These are phyloP conservation scores for Seladonia tumulorum DNA, from an alignment of 2,888 invertebrate genomes.

Conservation along the genomic window DNA sequence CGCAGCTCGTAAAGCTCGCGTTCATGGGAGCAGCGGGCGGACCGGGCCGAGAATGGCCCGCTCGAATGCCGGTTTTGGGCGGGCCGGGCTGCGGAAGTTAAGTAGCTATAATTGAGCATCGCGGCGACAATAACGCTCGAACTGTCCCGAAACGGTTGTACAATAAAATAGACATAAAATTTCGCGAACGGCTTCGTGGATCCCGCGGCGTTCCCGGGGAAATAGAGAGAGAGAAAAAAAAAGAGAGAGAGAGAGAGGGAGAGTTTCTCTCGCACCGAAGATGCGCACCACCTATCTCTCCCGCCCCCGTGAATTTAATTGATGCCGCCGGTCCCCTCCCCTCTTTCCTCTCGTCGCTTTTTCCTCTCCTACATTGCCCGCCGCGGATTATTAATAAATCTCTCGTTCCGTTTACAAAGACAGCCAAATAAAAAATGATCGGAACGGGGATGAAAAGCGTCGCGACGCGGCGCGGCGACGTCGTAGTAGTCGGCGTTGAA, in stretches of 20 bases:
- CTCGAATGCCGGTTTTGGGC: slow-evolving; percentile 33
- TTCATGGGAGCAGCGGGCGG: slow-evolving; percentile 14
- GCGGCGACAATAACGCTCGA: slow-evolving; percentile 47
- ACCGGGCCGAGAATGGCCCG: slow-evolving; percentile 2
- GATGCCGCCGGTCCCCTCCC: slow-evolving; percentile 34
- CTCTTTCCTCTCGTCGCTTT: background rate
- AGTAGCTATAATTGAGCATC: slow-evolving; percentile 54
- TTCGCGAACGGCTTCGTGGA: slow-evolving; percentile 12
- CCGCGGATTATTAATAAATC: slow-evolving; percentile 59
- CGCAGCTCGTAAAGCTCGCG: slow-evolving; percentile 36
- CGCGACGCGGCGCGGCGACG: background rate
- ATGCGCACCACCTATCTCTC: slow-evolving; percentile 32
- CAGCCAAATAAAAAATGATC: slow-evolving; percentile 38
- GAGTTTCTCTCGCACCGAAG: slow-evolving; percentile 23
- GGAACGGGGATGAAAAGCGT: background rate
- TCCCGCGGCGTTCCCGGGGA: background rate
- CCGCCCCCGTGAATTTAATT: slow-evolving; percentile 51
- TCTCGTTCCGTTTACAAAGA: slow-evolving; percentile 48
- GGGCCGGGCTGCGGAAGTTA: slow-evolving; percentile 34
- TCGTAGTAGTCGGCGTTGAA: background rate
- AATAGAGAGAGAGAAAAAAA: slow-evolving; percentile 7
- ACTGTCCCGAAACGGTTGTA: slow-evolving; percentile 40
- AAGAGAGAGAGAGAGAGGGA: background rate
- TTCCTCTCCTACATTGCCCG: slow-evolving; percentile 25
- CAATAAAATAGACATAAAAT: slow-evolving; percentile 54